phyloP scores from a whole-genome alignment of 2,888 invertebrate species.

The Cataglyphis altisquamis region DNA sequence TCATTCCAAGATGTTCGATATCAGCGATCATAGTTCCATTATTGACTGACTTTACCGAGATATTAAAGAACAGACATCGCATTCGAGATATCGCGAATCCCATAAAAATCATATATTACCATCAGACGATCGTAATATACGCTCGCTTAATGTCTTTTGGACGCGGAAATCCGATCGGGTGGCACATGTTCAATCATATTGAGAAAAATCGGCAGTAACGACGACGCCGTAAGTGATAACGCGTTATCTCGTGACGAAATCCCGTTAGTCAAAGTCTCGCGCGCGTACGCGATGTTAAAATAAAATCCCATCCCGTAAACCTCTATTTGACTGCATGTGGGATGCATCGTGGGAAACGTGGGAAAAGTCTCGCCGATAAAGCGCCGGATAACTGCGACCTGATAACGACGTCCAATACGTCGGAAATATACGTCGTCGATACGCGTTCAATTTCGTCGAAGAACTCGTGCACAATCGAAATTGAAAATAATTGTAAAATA shows the following conservation, averaged over 20 bases:
- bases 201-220: slow-evolving; percentile 35
- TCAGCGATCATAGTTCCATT: not conserved
- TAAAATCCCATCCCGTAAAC: slow-evolving; percentile 48
- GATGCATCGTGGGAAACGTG: slow-evolving; percentile 22
- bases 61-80: not conserved
- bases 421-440: slow-evolving; percentile 15
- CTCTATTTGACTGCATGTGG: slow-evolving; percentile 48
- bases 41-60: not conserved
- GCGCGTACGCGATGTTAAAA: slow-evolving; percentile 25
- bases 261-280: not conserved
- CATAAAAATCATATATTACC: slow-evolving; percentile 42
- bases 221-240: slow-evolving; percentile 36
- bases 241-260: slow-evolving; percentile 17
- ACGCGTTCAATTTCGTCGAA: not conserved
- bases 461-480: not conserved
- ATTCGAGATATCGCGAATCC: slow-evolving; percentile 10
- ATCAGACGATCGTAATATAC: slow-evolving; percentile 6
- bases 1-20: not conserved
- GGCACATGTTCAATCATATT: slow-evolving; percentile 35
- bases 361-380: slow-evolving; percentile 49
- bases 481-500: not conserved
- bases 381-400: slow-evolving; percentile 33
- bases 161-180: slow-evolving; percentile 13
- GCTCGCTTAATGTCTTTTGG: not conserved
- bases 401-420: slow-evolving; percentile 29